A percentile compares a stretch with the other conserved stretches of the same genome.
Evolutionary conservation across 2,113 vertebrate genomes (phyloP).

Genomic region (Pelusios castaneus): DNA sequence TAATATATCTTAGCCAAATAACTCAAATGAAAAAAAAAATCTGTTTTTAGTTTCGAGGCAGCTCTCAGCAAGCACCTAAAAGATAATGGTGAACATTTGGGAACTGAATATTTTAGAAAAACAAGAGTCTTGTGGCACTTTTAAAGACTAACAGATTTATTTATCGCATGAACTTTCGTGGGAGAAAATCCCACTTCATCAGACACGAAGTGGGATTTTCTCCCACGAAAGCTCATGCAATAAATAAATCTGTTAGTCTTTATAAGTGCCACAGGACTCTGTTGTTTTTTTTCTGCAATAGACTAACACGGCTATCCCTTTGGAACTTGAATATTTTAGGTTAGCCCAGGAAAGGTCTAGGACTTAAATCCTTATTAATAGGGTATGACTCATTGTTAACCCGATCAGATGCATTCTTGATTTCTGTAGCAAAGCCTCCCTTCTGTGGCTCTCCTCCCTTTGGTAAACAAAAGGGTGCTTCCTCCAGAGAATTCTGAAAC

Average conservation of each 20-base stretch:
- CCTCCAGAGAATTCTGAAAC: neutral
- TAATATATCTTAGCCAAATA: neutral
- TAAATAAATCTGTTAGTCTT: too few species aligned
- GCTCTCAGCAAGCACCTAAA: neutral
- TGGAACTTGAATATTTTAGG: neutral
- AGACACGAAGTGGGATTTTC: too few species aligned
- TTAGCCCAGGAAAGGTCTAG: neutral
- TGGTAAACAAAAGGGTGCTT: neutral
- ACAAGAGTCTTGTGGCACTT: too few species aligned
- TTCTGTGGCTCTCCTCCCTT: neutral
- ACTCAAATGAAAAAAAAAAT: neutral
- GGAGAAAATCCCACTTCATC: too few species aligned
- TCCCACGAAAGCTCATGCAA: too few species aligned
- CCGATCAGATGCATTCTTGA: neutral
- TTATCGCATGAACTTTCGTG: too few species aligned
- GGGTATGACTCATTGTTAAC: neutral
- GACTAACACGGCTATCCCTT: too few species aligned
- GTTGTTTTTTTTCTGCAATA: too few species aligned
- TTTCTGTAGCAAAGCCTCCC: fast-evolving
- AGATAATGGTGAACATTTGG: neutral
- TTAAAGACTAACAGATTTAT: too few species aligned
- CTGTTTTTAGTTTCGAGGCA: neutral
- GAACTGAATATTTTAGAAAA: neutral
- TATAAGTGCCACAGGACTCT: too few species aligned
- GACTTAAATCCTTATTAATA: neutral